Evolutionary conservation across 1,140 invertebrate genomes (phyloP).

Genomic region (Dolichoris vasculosae): DNA sequence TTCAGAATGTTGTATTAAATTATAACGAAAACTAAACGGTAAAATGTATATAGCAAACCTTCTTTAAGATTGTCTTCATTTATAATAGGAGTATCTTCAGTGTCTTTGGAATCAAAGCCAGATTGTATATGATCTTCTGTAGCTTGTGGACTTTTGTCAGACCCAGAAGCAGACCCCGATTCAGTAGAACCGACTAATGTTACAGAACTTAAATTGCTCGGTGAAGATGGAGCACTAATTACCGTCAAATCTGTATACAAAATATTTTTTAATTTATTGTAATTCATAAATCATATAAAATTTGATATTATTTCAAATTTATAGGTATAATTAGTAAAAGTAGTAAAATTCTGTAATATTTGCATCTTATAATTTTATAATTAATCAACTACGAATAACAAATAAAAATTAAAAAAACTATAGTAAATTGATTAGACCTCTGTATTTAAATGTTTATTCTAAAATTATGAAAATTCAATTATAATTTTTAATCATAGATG

Average conservation of each 20-base stretch:
- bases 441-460: too few relatives aligned
- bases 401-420: too few relatives aligned
- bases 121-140: conserved; percentile 51
- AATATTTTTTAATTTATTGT: too few relatives aligned
- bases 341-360: too few relatives aligned
- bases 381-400: too few relatives aligned
- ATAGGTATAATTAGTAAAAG: too few relatives aligned
- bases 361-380: too few relatives aligned
- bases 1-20: conserved; percentile 33
- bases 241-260: conserved; percentile 55
- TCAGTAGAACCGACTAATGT: conserved; percentile 80
- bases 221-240: conserved; percentile 80
- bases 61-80: conserved; percentile 52
- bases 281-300: too few relatives aligned
- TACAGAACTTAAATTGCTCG: conserved; percentile 82
- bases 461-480: too few relatives aligned
- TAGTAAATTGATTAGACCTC: too few relatives aligned
- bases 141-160: conserved; percentile 71
- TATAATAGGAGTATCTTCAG: conserved; percentile 61
- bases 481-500: too few relatives aligned
- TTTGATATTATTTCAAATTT: too few relatives aligned
- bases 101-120: conserved; percentile 66
- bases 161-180: conserved; percentile 74
- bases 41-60: conserved; percentile 39
- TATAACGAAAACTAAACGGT: conserved; percentile 1